Evolutionary conservation across 92 coral and sea anemone species (phyloP), one percentile per base, ranked within the genome.

Genomic region (Isaurus tuberculatus): DNA sequence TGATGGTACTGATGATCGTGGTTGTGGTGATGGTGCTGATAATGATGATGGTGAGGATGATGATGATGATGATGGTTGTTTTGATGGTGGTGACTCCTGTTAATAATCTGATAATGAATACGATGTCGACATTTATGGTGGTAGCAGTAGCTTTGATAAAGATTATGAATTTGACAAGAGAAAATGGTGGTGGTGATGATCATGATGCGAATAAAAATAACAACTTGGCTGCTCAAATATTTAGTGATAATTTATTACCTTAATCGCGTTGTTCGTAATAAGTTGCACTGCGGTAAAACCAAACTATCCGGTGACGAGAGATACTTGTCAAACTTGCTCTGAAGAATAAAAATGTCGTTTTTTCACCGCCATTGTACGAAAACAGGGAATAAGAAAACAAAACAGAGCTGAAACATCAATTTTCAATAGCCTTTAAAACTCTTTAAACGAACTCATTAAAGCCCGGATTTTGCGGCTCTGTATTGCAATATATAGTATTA

Each of bases 231-330:
- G 9, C 44, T 40, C 9, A 13, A 8, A 3, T 1, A 40, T 16
- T 28, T 5, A 10, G 3, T 30, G 17, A 13, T 9, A 22, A 17
- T 37, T 5, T 20, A 20, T 82, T 82, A 96, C 99, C 99, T 87
- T 69, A 96, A 67, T 42, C 99, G 87, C 44, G 99, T 96, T 44
- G 96, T 96, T 86, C 99, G 83, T 70, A 96, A 77, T 6, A 96
- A 91, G 72, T 96, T 91, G 73, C 98, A 95, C 69, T 96, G 99
- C 46, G 99, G 99, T 85, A 96, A 86, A 34, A 93, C 86, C 57
- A 96, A 85, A 90, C 99, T 94, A 69, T 96, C 99, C 0, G 99
- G 99, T 19, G 98, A 94, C 22, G 99, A 94, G 70, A 96, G 95
- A 72, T 94, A 96, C 51, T 92, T 96, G 84, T 96, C 99, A 64